Conservation (phyloP, 2,888 invertebrate species). For the Phoenoteleia sp. region DNA sequence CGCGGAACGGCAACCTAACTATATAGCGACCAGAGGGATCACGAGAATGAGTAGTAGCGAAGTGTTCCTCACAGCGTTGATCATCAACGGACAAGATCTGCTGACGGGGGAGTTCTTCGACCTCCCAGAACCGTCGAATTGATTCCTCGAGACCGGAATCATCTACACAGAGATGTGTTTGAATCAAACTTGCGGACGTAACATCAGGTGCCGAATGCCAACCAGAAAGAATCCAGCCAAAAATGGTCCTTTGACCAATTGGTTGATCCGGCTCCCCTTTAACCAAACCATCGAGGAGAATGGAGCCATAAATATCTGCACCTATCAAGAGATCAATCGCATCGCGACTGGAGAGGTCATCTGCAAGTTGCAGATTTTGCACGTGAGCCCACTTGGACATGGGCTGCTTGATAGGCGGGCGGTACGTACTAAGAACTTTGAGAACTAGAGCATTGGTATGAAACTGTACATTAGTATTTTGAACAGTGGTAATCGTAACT, state of each 20-base stretch:
- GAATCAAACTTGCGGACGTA: no score
- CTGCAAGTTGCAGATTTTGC: background rate
- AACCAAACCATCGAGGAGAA: background rate
- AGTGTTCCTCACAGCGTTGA: background rate
- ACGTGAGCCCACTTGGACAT: background rate
- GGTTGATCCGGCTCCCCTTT: background rate
- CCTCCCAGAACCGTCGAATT: background rate
- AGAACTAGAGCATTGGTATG: background rate
- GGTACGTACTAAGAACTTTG: background rate
- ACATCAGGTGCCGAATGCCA: background rate
- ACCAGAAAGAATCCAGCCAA: background rate
- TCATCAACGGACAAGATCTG: background rate
- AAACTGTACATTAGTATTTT: background rate
- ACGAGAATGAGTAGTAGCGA: background rate
- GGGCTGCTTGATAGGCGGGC: background rate
- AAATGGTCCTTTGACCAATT: background rate
- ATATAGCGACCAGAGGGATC: background rate
- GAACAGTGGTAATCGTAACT: background rate
- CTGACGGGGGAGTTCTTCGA: background rate
- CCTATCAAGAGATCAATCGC: background rate
- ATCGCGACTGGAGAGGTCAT: background rate
- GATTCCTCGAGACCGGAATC: background rate
- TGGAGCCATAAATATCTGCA: background rate
- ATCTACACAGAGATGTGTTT: background rate
- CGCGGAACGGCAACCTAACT: background rate